Conservation (phyloP, 2,888 invertebrate genomes). For the Didymodactylos carnosus region DNA sequence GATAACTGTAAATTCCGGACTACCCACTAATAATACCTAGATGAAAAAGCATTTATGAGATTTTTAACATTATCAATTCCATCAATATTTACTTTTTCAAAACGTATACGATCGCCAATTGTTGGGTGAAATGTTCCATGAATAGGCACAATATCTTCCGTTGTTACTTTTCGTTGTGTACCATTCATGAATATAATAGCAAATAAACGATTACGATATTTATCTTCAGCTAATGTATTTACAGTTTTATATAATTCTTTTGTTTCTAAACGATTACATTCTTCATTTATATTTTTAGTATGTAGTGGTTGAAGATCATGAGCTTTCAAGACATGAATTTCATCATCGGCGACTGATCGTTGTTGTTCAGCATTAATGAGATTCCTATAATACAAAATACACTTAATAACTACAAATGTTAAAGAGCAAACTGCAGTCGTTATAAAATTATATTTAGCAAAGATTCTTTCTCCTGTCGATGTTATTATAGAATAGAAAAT, state of each 20-base stretch:
- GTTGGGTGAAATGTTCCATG: slow-evolving; percentile 30
- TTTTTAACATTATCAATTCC: neutral
- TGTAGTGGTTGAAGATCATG: no score
- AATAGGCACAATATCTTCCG: slow-evolving; percentile 34
- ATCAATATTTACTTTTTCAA: slow-evolving; percentile 35
- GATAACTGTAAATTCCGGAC: slow-evolving; percentile 34
- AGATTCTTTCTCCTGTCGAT: no score
- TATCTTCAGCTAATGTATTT: neutral
- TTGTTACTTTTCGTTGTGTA: slow-evolving; percentile 34
- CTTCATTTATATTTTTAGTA: no score
- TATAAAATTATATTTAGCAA: no score
- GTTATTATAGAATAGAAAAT: no score
- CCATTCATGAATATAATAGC: slow-evolving; percentile 27
- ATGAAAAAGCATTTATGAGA: neutral
- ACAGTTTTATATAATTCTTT: neutral
- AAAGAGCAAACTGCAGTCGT: no score
- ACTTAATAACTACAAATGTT: no score
- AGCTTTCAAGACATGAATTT: no score
- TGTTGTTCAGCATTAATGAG: no score
- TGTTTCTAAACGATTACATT: no score
- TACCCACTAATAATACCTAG: slow-evolving; percentile 36
- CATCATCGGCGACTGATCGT: no score
- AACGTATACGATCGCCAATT: slow-evolving; percentile 34
- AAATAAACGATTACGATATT: slow-evolving; percentile 7
- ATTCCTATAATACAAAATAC: no score